Evolutionary conservation across 2,888 invertebrate genomes (phyloP), one percentile per base, ranked within the genome.

Genomic region (Nemapogon koenigi): DNA sequence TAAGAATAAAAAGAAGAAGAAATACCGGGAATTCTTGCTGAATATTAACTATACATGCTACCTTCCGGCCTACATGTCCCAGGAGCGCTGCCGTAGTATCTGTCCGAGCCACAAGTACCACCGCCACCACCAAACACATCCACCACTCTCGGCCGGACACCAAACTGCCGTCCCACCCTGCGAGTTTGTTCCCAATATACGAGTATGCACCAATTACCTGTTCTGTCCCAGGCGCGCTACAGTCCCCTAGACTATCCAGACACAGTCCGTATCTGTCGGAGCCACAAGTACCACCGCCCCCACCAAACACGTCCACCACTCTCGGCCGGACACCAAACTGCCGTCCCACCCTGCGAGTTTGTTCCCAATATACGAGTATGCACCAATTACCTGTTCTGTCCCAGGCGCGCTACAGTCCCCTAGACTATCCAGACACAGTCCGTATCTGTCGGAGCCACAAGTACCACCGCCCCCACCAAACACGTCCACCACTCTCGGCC

Each of bases 301-400:
- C 87, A 48, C 86, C 86, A 60, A 88, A 93, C 52, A 94, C 87
- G 65, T 92, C 90, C 45, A 94, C 87, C 41, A 87, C 83, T 37
- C 86, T 79, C 48, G 85, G 83, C 49, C 87, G 83, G 45, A 94
- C 94, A 8, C 89, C 86, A 63, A 87, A 91, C 59, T 89, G 84
- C 14, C 89, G 84, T 28, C 94, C 92, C 41, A 94, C 91, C 27
- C 94, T 84, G 53, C 87, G 83, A 38, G 87, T 81, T 59, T 89
- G 65, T 78, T 95, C 95, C 94, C 95, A 95, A 66, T 95, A 95
- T 36, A 94, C 94, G 49, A 95, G 78, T 49, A 88, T 86, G 64
- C 94, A 95, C 95, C 95, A 29, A 13, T 46, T 35, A 75, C 75
- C 75, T 76, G 73, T 52, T 76, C 73, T 45, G 52, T 59, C 44